Evolutionary conservation across 2,888 invertebrate genomes (phyloP).

Genomic region (Dryobotodes eremita): DNA sequence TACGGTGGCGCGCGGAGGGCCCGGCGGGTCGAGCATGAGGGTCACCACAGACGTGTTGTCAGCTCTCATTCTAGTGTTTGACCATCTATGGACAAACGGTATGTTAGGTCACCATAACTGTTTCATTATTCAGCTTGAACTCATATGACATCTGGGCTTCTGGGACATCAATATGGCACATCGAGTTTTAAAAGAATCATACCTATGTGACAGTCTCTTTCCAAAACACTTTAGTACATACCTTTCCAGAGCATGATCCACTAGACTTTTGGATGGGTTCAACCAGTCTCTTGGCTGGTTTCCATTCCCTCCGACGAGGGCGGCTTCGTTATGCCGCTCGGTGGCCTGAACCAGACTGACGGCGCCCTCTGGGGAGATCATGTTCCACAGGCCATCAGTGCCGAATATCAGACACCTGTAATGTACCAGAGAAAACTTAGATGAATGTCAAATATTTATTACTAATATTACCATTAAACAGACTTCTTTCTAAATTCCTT

Average conservation of each 20-base stretch:
- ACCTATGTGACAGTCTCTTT: neutral
- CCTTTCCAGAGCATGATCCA: slow-evolving; percentile 94
- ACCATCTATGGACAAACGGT: slow-evolving; percentile 91
- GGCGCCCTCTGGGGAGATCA: slow-evolving; percentile 96
- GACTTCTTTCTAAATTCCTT: neutral
- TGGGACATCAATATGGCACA: neutral
- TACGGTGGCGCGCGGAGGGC: slow-evolving; percentile 93
- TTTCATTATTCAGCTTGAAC: neutral
- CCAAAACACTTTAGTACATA: slow-evolving; percentile 53
- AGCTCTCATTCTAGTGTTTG: slow-evolving; percentile 95
- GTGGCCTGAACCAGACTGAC: slow-evolving; percentile 96
- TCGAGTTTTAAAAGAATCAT: neutral
- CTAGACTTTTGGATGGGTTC: slow-evolving; percentile 97
- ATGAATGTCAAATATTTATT: neutral
- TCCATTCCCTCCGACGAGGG: slow-evolving; percentile 85
- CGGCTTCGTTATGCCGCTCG: slow-evolving; percentile 94
- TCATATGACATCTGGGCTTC: neutral
- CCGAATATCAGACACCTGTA: slow-evolving; percentile 97
- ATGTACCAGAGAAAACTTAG: slow-evolving; percentile 39
- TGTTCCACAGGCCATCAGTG: slow-evolving; percentile 99
- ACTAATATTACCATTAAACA: neutral
- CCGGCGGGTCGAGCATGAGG: slow-evolving; percentile 97
- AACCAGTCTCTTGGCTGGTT: slow-evolving; percentile 92
- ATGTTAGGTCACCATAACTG: neutral
- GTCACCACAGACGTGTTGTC: slow-evolving; percentile 99